These are phyloP conservation scores for Tenualosa thibaudeaui DNA, from an alignment of 2,797 vertebrate genomes.

Conservation along the genomic window DNA sequence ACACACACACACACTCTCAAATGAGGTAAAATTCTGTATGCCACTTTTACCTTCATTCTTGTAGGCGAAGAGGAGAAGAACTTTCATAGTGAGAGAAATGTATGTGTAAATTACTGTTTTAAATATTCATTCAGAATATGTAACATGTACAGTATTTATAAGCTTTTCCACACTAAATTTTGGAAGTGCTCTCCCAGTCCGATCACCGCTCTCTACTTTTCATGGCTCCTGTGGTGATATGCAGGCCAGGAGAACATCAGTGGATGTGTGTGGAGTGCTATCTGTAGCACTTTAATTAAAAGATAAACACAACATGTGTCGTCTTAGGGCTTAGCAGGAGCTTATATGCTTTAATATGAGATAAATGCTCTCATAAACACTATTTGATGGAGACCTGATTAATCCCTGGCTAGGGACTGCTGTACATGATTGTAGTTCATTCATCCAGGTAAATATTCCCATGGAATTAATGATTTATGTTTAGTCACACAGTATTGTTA, in stretches of 20 bases:
- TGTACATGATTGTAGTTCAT: neutral
- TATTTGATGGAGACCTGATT: neutral
- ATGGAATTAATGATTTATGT: neutral
- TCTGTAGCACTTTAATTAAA: slow-evolving; percentile 66
- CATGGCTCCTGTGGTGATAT: slow-evolving; percentile 21
- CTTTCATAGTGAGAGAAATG: neutral
- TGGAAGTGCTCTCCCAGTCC: neutral
- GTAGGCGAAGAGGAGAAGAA: neutral
- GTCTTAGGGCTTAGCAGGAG: slow-evolving; percentile 58
- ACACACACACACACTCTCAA: neutral
- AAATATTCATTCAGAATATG: neutral
- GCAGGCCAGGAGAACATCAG: slow-evolving; percentile 23
- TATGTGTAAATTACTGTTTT: neutral
- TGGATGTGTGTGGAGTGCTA: slow-evolving; percentile 42
- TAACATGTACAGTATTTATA: neutral
- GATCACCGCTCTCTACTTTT: slow-evolving; percentile 14
- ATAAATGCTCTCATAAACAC: slow-evolving; percentile 50
- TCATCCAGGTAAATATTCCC: neutral
- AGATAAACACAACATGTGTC: slow-evolving; percentile 66
- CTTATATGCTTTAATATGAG: slow-evolving; percentile 42
- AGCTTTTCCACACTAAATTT: no score
- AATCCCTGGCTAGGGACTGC: neutral
- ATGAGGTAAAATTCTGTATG: neutral
- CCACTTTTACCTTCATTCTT: neutral
- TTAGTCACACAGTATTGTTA: neutral